These are phyloP conservation scores for Lithobates pipiens DNA, from an alignment of 2,797 vertebrate species.

Conservation along the genomic window DNA sequence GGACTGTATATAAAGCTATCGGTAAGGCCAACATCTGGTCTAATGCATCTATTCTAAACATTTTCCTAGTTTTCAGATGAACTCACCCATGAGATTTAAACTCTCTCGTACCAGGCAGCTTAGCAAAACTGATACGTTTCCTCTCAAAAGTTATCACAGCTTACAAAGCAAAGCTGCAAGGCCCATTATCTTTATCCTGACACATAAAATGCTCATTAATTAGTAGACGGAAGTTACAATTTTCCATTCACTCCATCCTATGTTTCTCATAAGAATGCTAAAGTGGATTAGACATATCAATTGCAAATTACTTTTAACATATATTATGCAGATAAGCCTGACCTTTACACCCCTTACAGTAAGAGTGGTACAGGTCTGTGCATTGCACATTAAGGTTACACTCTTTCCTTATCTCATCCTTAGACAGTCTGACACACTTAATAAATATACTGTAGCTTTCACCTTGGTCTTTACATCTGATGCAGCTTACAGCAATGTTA, in stretches of 20 bases:
- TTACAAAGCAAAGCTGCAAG: conserved; percentile 17
- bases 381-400: conserved; percentile 20
- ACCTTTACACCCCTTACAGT: conserved; percentile 42
- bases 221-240: neutral
- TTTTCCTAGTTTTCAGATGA: neutral
- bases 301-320: conserved; percentile 11
- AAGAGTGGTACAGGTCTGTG: conserved; percentile 28
- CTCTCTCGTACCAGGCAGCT: neutral
- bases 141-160: conserved; percentile 1
- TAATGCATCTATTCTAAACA: neutral
- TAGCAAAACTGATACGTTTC: neutral
- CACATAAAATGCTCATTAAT: conserved; percentile 29
- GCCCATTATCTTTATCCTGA: conserved; percentile 1
- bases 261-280: conserved; percentile 12
- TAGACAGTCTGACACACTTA: conserved; percentile 36
- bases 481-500: conserved; percentile 27
- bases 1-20: neutral
- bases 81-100: neutral
- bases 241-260: neutral
- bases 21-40: neutral
- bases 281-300: conserved; percentile 31
- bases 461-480: conserved; percentile 20
- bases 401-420: conserved; percentile 34
- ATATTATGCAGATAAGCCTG: neutral
- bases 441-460: conserved; percentile 17